A percentile compares a stretch with the other conserved stretches of the same genome.
phyloP scores from a whole-genome alignment of 2,113 vertebrate genomes.

The Hemichromis elongatus region DNA sequence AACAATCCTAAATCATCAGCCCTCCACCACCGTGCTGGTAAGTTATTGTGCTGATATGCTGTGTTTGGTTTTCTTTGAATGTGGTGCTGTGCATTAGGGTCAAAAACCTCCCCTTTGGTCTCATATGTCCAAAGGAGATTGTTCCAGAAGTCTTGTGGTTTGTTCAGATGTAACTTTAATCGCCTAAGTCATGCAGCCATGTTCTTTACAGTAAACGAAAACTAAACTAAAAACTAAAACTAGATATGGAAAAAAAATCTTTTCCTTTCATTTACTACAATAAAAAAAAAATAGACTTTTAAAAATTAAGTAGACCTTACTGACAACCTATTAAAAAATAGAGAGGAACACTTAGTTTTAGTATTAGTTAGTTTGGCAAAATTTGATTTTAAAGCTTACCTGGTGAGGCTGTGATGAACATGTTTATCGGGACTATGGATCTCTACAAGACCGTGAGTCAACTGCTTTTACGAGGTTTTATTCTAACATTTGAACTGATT shows the following conservation, averaged over 20 bases:
- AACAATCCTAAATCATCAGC: not conserved
- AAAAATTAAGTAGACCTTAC: not conserved
- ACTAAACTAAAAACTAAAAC: not conserved
- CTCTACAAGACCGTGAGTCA: not conserved
- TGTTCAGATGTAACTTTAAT: not conserved
- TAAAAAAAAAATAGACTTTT: not conserved
- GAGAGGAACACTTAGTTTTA: not conserved
- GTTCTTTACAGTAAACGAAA: accelerated
- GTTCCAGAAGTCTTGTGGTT: not conserved
- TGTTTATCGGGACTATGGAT: not conserved
- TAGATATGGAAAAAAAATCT: not conserved
- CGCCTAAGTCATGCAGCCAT: not conserved
- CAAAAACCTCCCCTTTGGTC: not conserved
- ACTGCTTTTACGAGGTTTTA: not conserved
- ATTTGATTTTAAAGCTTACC: not conserved
- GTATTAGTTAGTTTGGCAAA: not conserved
- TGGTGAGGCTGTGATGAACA: not conserved
- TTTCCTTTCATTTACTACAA: not conserved
- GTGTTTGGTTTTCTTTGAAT: not conserved
- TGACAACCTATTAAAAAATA: accelerated
- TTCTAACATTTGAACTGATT: not conserved
- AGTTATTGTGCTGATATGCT: not conserved
- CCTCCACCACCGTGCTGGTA: accelerated
- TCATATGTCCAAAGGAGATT: accelerated
- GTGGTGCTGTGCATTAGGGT: not conserved